Percentiles rank a stretch among this genome's conserved stretches.
These are phyloP conservation scores for Mesorhabditis belari DNA, from an alignment of 2,888 invertebrate genomes.

Conservation along the genomic window DNA sequence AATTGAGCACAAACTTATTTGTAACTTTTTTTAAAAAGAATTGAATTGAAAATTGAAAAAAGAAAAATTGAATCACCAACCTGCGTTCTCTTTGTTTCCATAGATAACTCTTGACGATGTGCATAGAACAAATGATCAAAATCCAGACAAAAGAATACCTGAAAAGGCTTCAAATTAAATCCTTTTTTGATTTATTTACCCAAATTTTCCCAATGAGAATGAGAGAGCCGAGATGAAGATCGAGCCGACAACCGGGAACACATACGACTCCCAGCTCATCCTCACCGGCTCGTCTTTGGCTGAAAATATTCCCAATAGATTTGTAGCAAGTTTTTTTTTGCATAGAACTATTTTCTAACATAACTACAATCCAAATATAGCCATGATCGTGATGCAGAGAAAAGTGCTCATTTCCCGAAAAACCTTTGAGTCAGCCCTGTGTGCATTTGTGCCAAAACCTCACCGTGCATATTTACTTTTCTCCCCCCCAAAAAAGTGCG, in stretches of 20 bases:
- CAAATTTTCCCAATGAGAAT: conserved; percentile 29
- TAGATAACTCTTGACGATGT: conserved; percentile 43
- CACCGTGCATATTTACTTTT: no score
- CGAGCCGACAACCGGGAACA: conserved; percentile 37
- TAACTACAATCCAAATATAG: no score
- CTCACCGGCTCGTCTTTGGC: conserved; percentile 6
- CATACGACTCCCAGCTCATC: conserved; percentile 39
- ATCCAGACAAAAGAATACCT: conserved; percentile 41
- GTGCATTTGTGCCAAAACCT: no score
- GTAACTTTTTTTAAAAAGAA: conserved; percentile 15
- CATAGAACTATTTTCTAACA: no score
- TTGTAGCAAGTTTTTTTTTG: no score
- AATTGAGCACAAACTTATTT: conserved; percentile 2
- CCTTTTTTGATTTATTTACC: no score
- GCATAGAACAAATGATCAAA: conserved; percentile 38
- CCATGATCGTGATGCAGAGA: no score
- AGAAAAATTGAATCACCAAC: conserved; percentile 7
- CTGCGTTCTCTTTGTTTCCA: conserved; percentile 47
- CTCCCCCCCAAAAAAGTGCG: no score
- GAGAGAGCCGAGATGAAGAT: conserved; percentile 25
- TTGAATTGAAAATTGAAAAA: conserved; percentile 6
- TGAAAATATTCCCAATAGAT: no score
- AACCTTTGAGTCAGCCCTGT: no score
- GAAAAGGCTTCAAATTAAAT: background rate
- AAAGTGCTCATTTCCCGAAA: no score